A percentile compares a stretch with the other conserved stretches of the same genome.
These are phyloP conservation scores for Vanessa tameamea DNA, from an alignment of 1,140 invertebrate genomes.

Conservation along the genomic window DNA sequence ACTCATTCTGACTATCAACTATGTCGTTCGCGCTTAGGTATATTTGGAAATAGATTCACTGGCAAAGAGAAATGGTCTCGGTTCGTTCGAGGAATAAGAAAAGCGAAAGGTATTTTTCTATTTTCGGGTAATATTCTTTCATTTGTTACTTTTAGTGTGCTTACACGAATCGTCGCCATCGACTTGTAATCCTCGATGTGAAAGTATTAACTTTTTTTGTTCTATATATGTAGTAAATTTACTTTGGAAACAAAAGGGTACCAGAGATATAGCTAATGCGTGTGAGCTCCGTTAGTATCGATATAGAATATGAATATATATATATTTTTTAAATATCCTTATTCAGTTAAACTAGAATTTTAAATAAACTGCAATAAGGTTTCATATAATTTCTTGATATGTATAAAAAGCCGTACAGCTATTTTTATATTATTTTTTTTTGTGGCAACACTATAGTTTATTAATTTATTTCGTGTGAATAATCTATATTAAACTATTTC, in stretches of 20 bases:
- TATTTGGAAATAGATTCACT: slow-evolving; percentile 35
- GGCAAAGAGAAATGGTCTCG: slow-evolving; percentile 37
- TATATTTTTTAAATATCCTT: no score
- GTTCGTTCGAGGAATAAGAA: slow-evolving; percentile 28
- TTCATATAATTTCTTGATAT: no score
- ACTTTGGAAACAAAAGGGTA: no score
- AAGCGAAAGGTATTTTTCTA: slow-evolving; percentile 33
- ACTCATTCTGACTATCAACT: slow-evolving; percentile 43
- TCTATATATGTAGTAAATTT: neutral
- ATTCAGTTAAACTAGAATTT: no score
- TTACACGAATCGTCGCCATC: slow-evolving; percentile 7
- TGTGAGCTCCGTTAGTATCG: no score
- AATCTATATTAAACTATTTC: no score
- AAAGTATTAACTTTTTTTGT: slow-evolving; percentile 9
- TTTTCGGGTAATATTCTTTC: slow-evolving; percentile 27
- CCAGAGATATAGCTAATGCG: neutral
- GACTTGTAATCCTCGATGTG: slow-evolving; percentile 8
- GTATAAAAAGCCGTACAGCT: no score
- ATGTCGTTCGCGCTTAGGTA: slow-evolving; percentile 36
- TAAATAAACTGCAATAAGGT: no score
- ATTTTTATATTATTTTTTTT: no score
- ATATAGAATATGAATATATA: no score
- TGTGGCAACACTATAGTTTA: no score
- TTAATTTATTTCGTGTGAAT: no score
- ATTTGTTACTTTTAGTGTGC: slow-evolving; percentile 27